Conservation (phyloP, 2,888 invertebrate species). For the Carpatolechia fugitivella region DNA sequence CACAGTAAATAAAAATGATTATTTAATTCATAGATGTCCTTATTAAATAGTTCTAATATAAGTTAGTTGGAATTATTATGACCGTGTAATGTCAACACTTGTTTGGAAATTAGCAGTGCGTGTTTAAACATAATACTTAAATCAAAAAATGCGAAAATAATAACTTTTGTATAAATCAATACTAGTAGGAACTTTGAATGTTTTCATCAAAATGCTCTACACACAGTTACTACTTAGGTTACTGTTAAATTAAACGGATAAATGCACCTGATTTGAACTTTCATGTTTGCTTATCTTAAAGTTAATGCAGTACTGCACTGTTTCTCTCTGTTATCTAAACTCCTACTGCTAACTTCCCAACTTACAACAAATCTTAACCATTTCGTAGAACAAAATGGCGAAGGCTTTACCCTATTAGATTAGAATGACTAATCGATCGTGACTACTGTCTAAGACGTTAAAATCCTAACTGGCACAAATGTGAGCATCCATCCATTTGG, state of each 20-base stretch:
- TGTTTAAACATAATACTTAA: not conserved
- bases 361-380: slow-evolving; percentile 31
- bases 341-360: slow-evolving; percentile 4
- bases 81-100: slow-evolving; percentile 34
- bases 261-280: not conserved
- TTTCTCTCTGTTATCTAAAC: not conserved
- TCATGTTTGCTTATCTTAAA: not conserved
- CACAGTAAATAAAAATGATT: slow-evolving; percentile 65
- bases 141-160: not conserved
- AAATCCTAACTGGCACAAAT: slow-evolving; percentile 71
- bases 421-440: slow-evolving; percentile 52
- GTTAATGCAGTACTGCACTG: not conserved
- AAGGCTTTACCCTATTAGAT: slow-evolving; percentile 40
- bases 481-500: slow-evolving; percentile 64
- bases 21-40: slow-evolving; percentile 14
- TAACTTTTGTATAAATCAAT: not conserved
- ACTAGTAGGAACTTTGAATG: not conserved
- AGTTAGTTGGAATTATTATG: slow-evolving; percentile 55
- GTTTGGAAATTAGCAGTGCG: slow-evolving; percentile 6
- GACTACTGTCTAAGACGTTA: slow-evolving; percentile 59
- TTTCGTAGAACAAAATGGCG: slow-evolving; percentile 41
- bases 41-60: slow-evolving; percentile 26
- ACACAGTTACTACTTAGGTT: no score
- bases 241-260: not conserved
- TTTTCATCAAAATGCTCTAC: not conserved